Evolutionary conservation across 2,113 vertebrate genomes (phyloP).

Genomic region (Martes martes): DNA sequence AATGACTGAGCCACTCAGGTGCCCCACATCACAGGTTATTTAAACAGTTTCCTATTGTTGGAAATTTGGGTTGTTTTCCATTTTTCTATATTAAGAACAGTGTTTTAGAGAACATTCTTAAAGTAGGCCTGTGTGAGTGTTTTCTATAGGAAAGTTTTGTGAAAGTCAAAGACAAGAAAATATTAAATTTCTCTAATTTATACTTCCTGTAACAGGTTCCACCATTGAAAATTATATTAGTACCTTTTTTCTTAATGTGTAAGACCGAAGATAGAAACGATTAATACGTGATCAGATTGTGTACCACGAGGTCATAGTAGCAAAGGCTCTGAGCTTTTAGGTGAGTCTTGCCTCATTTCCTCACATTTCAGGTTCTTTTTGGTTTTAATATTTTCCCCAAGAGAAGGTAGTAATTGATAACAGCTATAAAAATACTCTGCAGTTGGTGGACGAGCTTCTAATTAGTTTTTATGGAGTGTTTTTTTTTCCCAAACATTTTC

Average conservation of each 20-base stretch:
- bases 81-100: neutral
- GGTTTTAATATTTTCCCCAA: constrained; percentile 43
- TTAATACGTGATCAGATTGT: neutral
- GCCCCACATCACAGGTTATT: neutral
- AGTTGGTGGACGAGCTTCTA: constrained; percentile 55
- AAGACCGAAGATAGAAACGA: neutral
- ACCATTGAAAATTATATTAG: neutral
- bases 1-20: too few species aligned
- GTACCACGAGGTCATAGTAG: neutral
- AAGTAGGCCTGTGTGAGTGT: neutral
- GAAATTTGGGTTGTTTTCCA: neutral
- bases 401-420: constrained; percentile 63
- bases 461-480: constrained; percentile 60
- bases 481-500: neutral
- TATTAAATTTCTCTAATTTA: neutral
- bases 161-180: neutral
- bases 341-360: constrained; percentile 25
- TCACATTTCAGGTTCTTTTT: constrained; percentile 32
- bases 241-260: neutral
- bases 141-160: constrained; percentile 22
- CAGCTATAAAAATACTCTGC: constrained; percentile 62
- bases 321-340: neutral
- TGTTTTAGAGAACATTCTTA: neutral
- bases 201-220: neutral
- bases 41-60: neutral